Evolutionary conservation across 2,113 vertebrate species (phyloP).

Genomic region (Patagioenas fasciata): DNA sequence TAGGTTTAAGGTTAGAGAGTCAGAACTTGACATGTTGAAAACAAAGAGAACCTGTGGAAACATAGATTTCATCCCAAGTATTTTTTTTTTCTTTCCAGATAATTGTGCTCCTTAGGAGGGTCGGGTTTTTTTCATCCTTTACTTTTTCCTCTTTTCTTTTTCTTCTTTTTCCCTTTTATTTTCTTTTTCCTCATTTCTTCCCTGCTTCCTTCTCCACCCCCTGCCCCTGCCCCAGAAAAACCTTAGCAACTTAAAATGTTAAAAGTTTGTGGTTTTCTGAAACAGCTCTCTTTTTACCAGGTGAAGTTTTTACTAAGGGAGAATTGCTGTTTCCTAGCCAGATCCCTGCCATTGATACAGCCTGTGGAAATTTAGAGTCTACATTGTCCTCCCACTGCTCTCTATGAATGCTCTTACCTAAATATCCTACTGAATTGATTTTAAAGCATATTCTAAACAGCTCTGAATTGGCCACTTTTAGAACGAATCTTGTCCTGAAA

Average conservation of each 20-base stretch:
- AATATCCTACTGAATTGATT: neutral
- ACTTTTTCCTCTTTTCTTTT: neutral
- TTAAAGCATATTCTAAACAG: neutral
- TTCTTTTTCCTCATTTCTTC: neutral
- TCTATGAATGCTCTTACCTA: neutral
- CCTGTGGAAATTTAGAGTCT: neutral
- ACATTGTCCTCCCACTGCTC: neutral
- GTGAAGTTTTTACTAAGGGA: neutral
- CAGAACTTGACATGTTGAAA: neutral
- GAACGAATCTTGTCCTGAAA: neutral
- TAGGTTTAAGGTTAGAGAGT: neutral
- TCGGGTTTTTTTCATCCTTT: neutral
- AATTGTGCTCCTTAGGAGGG: neutral
- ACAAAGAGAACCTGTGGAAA: neutral
- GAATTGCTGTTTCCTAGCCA: neutral
- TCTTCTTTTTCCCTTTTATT: neutral
- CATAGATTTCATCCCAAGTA: neutral
- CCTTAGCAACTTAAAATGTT: neutral
- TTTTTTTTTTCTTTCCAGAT: neutral
- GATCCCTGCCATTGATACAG: neutral
- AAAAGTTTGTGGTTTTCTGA: neutral
- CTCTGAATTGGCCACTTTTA: neutral
- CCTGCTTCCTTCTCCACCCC: no score
- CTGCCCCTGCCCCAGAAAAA: no score
- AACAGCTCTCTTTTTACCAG: neutral